Evolutionary conservation across 2,797 vertebrate species (phyloP), one percentile per base, ranked within the genome.

Genomic region (Epinephelus coioides): DNA sequence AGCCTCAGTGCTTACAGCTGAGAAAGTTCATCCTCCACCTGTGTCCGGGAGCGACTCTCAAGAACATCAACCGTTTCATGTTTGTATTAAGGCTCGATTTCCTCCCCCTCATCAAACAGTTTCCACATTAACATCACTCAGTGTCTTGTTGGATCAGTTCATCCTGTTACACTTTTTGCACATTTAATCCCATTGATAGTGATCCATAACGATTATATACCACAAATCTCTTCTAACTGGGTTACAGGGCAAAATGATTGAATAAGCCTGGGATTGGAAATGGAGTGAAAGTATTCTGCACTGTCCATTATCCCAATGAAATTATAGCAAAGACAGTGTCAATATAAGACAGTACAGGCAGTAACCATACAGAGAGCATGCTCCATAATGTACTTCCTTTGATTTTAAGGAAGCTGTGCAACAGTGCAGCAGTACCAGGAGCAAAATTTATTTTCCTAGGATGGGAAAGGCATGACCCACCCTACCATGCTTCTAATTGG

Each of bases 271-370:
- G 1, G 55, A 62, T 64, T 78, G 71, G 78, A 81, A 86, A 86
- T 57, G 73, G 71, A 84, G 73, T 69, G 38, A 69, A 61, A 74
- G 47, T 55, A 46, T 87, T 85, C 63, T 61, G 51, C 47, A 25
- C 68, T 57, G 63, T 90, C 73, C 76, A 82, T 88, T 86, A 86
- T 62, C 70, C 64, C 70, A 78, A 79, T 75, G 60, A 84, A 63
- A 86, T 88, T 83, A 87, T 21, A 78, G 78, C 64, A 65, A 71
- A 53, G 63, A 77, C 60, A 61, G 40, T 78, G 78, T 78, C 61
- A 64, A 74, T 73, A 68, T 7, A 54, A 64, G 23, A 56, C 72
- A 71, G 73, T 15, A 17, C 50, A 69, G 49, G 21, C 43, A 60
- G 55, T 47, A 57, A 44, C 27, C 44, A 34, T 38, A 23, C 50